Base-by-base conservation (phyloP, 2,113 vertebrate genomes). In the Smithornis capensis region DNA sequence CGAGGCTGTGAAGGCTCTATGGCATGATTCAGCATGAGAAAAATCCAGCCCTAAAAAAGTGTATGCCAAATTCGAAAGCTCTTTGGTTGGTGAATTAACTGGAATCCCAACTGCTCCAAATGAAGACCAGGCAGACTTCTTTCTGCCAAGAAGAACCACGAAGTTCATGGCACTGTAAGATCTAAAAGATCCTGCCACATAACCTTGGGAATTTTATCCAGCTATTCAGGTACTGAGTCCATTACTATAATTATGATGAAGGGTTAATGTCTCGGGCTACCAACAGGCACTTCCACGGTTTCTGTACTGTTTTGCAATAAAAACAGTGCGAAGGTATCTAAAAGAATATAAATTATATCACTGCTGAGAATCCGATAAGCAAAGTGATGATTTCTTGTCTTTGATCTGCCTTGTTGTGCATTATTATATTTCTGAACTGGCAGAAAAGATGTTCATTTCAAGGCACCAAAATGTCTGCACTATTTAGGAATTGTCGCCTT, bases 391-490 rank as follows among this genome's bases (percentile, higher is more conserved):
- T 94, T 93, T 62, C 69, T 71, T 63, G 47, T n/a, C 82, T 97
- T 97, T 97, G 69, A 91, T 96, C 85, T 90, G 75, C 82, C 44
- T 73, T 73, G 64, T 74, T 89, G 25, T 31, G 8, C 67, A 78
- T 95, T 87, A 97, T 95, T 95, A 23, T 60, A 91, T 98, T 98
- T 98, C 97, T 94, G 91, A 97, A 96, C 97, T 97, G 96, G 97
- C 97, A 98, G 91, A 95, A 87, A 95, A 97, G 80, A 97, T 96
- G 94, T 96, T 98, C 95, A 94, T 97, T 98, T 97, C 93, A 94
- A 98, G 98, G 98, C 98, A 98, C 98, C 98, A 96, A 96, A 92
- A 97, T 97, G 98, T 98, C 98, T 98, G 98, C 98, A 97, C 89
- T 95, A 78, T 97, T 98, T 97, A 98, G 85, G 97, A 98, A 96